These are phyloP conservation scores for Wiebesia pumilae DNA, from an alignment of 1,140 invertebrate species.

Conservation along the genomic window DNA sequence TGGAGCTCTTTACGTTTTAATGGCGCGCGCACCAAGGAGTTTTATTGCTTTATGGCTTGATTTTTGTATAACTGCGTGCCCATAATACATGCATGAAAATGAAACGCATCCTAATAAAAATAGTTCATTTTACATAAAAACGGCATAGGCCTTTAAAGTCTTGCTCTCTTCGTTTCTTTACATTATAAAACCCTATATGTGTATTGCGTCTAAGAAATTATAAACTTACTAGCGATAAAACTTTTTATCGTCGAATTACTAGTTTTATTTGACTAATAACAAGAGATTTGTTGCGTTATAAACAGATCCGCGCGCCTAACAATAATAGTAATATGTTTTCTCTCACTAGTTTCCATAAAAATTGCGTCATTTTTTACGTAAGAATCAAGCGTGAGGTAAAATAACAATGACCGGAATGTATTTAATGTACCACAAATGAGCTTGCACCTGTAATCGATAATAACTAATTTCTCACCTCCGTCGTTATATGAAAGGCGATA, in stretches of 20 bases:
- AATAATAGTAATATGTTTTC: not conserved
- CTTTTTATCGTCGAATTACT: conserved; percentile 23
- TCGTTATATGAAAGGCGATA: not conserved
- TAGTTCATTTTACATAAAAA: conserved; percentile 41
- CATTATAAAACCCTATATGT: conserved; percentile 30
- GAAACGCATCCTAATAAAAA: conserved; percentile 46
- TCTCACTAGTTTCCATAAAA: not conserved
- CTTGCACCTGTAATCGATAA: not conserved
- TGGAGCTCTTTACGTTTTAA: conserved; percentile 38
- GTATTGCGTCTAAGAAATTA: conserved; percentile 26
- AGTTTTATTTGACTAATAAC: conserved; percentile 35
- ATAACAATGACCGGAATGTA: not conserved
- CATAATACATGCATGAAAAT: conserved; percentile 43
- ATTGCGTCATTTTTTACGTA: conserved; percentile 8
- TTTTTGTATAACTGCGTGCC: conserved; percentile 18
- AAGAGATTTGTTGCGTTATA: conserved; percentile 31
- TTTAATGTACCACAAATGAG: not conserved
- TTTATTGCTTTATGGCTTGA: conserved; percentile 49
- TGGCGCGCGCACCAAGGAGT: not conserved
- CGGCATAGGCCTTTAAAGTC: conserved; percentile 21
- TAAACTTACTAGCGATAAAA: conserved; percentile 22
- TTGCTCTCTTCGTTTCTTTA: conserved; percentile 20
- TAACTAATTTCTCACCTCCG: not conserved
- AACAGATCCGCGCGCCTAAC: conserved; percentile 1
- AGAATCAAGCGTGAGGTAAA: not conserved